Base-by-base conservation (phyloP, 2,113 vertebrate species). In the Lonchura striata region DNA sequence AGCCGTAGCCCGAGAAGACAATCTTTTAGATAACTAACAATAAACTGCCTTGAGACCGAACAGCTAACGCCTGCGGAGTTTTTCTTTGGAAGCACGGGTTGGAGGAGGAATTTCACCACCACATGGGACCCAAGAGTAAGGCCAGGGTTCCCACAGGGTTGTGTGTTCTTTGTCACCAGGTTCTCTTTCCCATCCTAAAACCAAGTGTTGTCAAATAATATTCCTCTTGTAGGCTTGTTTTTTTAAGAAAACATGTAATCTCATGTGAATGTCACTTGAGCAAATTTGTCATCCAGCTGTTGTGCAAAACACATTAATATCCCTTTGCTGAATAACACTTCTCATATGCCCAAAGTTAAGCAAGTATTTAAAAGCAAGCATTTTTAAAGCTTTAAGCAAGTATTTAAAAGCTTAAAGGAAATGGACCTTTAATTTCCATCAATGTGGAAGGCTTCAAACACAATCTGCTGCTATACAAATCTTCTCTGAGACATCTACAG, bases 331-430 rank as follows among this genome's bases (percentile, higher is more conserved):
- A 92, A 70, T 16, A 82, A 33, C 28, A 53, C 46, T 88, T 63
- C 19, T 92, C 21, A 49, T 33, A 22, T 63, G 60, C 47, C 57
- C 53, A 37, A 94, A 84, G 69, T 92, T 83, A 66, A 92, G 24
- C 44, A 75, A 8, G 0, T 31, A 54, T 86, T 93, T 92, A 90
- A 96, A 93, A 88, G 47, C 56, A 39, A 39, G 39, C 39, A 39
- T 39, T 39, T 39, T 39, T 9, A 39, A 39, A 39, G 39, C 39
- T 39, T 92, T 83, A 66, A 90, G 24, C 44, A 75, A 8, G 0
- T 31, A 54, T 86, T 93, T 92, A 90, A 96, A 93, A 88, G 47
- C 56, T 93, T 83, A 81, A 81, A 60, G 39, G 47, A 88, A 90
- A 90, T 21, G 15, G n/a, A 33, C 41, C 31, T 88, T 92, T 81